A percentile compares a stretch with the other conserved stretches of the same genome.
Evolutionary conservation across 2,888 invertebrate species (phyloP).

Genomic region (Hipparchia semele): DNA sequence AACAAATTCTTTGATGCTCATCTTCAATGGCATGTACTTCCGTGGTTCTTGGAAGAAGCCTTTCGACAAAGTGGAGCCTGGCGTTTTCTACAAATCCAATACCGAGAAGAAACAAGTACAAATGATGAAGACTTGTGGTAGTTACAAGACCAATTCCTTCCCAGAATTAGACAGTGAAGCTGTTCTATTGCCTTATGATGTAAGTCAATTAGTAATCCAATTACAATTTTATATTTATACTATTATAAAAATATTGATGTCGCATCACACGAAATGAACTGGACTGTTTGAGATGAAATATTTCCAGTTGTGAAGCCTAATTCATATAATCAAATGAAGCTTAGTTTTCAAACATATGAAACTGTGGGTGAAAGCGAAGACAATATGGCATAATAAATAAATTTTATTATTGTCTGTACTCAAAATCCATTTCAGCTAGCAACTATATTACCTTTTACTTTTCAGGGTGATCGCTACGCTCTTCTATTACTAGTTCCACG

Average conservation of each 20-base stretch:
- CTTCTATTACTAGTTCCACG: constrained; percentile 83
- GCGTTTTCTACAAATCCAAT: constrained; percentile 85
- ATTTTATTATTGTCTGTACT: no score
- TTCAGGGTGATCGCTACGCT: constrained; percentile 83
- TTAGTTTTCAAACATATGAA: no score
- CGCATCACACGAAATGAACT: no score
- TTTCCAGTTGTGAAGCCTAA: no score
- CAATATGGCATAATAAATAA: no score
- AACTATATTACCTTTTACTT: constrained; percentile 19
- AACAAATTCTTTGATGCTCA: constrained; percentile 84
- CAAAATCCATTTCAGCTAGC: not conserved
- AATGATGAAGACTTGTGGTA: constrained; percentile 87
- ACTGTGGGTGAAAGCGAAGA: no score
- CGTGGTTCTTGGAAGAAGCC: constrained; percentile 89
- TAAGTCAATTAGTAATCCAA: constrained; percentile 57
- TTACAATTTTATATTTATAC: no score
- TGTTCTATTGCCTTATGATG: constrained; percentile 89
- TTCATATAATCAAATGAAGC: no score
- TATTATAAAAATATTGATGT: no score
- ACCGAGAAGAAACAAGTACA: constrained; percentile 83
- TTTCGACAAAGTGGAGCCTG: constrained; percentile 81
- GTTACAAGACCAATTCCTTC: constrained; percentile 84
- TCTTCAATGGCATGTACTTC: constrained; percentile 91
- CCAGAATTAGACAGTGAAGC: constrained; percentile 86
- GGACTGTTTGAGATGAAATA: no score